Base-by-base conservation (phyloP, 2,888 invertebrate species). In the Reticulitermes lucifugus region DNA sequence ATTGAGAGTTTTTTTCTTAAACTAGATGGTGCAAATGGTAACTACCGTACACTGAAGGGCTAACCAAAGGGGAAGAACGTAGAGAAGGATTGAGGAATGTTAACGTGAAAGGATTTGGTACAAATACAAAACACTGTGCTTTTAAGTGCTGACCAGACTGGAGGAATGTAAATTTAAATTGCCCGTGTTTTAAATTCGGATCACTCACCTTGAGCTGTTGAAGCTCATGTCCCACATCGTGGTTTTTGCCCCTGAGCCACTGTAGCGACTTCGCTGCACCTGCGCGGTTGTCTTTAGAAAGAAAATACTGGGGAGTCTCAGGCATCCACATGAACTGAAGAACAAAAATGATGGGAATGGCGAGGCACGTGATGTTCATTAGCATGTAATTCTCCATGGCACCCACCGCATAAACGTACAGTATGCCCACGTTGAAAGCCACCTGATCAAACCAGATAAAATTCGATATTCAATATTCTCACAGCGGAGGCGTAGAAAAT, bases 281-380 rank as follows among this genome's bases (percentile, higher is more conserved):
- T 0, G 93, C 91, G 0, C 90, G 90, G 83, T 92, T 90, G 70
- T 94, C 93, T 90, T 94, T 93, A 46, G 91, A 91, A 0, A 96
- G 90, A 70, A 94, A 92, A 71, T 94, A 92, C 88, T 94, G 96
- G 0, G 98, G 98, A 0, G 96, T 95, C 89, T 98, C 98, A 0
- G 97, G 97, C 93, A 96, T 95, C 87, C 94, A 94, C 88, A 94
- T 92, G 90, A 95, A 94, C 1, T 92, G 89, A 0, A 93, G 89
- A 25, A 94, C 90, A 88, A 96, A 95, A 0, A 93, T 87, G 0
- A 94, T 90, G 0, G 95, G 94, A 81, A 95, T 89, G 0, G 93
- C 90, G 0, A 94, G 91, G 83, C 95, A 95, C 9, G 94, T 91
- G 88, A 95, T 94, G 86, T 95, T 91, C 83, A 92, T 88, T 0